These are phyloP conservation scores for Herpetotheres cachinnans DNA, from an alignment of 2,113 vertebrate species.

Conservation along the genomic window DNA sequence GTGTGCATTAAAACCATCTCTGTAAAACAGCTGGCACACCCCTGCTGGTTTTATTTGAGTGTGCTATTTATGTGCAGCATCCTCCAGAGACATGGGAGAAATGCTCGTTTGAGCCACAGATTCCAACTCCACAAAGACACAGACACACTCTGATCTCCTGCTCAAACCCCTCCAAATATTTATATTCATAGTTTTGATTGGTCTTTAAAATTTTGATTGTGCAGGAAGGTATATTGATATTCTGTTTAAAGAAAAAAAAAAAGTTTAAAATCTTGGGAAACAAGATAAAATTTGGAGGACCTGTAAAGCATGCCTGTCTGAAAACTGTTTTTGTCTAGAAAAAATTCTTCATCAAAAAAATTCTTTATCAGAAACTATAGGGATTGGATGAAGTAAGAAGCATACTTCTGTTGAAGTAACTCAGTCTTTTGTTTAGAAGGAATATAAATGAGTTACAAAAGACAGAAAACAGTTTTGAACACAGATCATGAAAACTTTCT, in stretches of 20 bases:
- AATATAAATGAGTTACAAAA: neutral
- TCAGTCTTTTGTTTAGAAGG: neutral
- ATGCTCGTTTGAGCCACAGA: neutral
- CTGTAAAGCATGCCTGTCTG: neutral
- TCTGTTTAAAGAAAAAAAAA: neutral
- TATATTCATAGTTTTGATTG: neutral
- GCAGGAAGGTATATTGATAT: neutral
- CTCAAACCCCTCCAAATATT: neutral
- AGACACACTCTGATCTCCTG: neutral
- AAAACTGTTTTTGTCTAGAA: neutral
- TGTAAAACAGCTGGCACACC: accelerated
- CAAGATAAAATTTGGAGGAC: neutral
- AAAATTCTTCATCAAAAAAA: neutral
- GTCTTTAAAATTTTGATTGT: neutral
- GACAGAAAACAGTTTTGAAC: neutral
- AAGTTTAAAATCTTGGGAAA: neutral
- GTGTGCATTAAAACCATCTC: neutral
- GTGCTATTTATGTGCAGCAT: neutral
- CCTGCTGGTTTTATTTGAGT: neutral
- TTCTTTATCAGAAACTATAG: neutral
- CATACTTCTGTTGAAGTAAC: neutral
- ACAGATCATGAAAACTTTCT: neutral
- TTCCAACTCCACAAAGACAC: neutral
- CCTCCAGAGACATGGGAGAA: neutral
- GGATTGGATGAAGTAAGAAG: neutral